Evolutionary conservation across 2,113 vertebrate species (phyloP), one percentile per base, ranked within the genome.

Genomic region (Mystacornis crossleyi): DNA sequence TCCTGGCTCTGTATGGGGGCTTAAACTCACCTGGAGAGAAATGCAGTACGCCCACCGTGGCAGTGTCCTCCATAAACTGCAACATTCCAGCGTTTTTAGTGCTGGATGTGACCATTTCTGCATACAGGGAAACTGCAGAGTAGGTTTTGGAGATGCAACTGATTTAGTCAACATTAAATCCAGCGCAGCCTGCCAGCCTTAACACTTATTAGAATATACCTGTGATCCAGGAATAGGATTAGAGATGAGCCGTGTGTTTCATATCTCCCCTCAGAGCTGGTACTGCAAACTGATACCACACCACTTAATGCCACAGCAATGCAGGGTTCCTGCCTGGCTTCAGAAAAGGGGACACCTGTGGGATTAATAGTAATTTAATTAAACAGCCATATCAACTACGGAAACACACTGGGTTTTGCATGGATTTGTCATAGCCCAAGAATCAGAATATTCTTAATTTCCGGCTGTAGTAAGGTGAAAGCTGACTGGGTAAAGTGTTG

Each of bases 221-320:
- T 90, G 0, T 40, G 75, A 67, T 71, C 72, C 71, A 67, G 66
- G 81, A 94, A 81, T 58, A 48, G 5, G 43, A 89, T 94, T 94
- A 87, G 17, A 74, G 51, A 89, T 86, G 47, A 95, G 90, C 14
- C 34, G 64, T 62, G 58, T 93, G 87, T 93, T 96, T 96, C 71
- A 71, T 83, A 55, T 93, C 82, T 94, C 90, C 67, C 75, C 72
- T 92, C 58, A 64, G 80, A 93, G 86, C 81, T 86, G 79, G 62
- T 88, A 36, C 62, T 54, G 75, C 79, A 90, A 86, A 74, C 88
- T 86, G 88, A 71, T 62, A 67, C 64, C 82, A 31, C 67, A 61
- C 60, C 58, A 77, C 69, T 96, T 95, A 90, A 67, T 15, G 31
- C 47, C 40, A 18, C 60, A 40, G 29, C n/a, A 73, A 13, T 3